Evolutionary conservation across 2,888 invertebrate species (phyloP).

Genomic region (Lochmaea capreae): DNA sequence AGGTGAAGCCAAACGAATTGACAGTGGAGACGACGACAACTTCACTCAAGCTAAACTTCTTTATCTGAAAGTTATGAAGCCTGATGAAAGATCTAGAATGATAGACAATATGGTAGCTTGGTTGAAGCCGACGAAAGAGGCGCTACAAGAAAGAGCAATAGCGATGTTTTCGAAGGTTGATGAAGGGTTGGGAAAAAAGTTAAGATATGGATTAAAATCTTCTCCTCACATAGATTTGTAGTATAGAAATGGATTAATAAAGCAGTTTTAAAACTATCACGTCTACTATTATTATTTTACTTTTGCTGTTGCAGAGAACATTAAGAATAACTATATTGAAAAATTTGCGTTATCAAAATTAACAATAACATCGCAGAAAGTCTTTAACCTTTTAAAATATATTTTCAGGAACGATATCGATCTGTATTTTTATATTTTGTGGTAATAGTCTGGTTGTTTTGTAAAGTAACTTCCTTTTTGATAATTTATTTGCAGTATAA

Average conservation of each 20-base stretch:
- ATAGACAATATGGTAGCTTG: constrained; percentile 84
- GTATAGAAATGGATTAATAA: neutral
- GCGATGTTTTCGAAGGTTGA: constrained; percentile 86
- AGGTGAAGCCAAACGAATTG: constrained; percentile 81
- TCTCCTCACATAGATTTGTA: constrained; percentile 51
- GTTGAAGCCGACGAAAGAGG: constrained; percentile 81
- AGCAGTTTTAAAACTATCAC: neutral
- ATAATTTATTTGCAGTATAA: constrained; percentile 22
- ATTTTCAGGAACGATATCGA: no score
- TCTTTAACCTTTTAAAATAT: no score
- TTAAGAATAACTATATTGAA: neutral
- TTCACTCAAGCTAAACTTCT: constrained; percentile 80
- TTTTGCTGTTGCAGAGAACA: neutral
- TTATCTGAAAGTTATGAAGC: constrained; percentile 70
- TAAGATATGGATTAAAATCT: constrained; percentile 68
- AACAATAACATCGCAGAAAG: no score
- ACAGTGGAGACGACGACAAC: constrained; percentile 89
- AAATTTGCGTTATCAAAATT: no score
- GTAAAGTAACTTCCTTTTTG: constrained; percentile 29
- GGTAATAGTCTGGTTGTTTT: constrained; percentile 20
- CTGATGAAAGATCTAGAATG: constrained; percentile 78
- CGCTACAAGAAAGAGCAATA: constrained; percentile 88
- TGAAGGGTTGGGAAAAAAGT: constrained; percentile 79
- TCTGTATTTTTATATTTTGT: constrained; percentile 10
- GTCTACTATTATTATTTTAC: neutral